Evolutionary conservation across 2,113 vertebrate species (phyloP), one percentile per base, ranked within the genome.

Genomic region (Theristicus caerulescens): DNA sequence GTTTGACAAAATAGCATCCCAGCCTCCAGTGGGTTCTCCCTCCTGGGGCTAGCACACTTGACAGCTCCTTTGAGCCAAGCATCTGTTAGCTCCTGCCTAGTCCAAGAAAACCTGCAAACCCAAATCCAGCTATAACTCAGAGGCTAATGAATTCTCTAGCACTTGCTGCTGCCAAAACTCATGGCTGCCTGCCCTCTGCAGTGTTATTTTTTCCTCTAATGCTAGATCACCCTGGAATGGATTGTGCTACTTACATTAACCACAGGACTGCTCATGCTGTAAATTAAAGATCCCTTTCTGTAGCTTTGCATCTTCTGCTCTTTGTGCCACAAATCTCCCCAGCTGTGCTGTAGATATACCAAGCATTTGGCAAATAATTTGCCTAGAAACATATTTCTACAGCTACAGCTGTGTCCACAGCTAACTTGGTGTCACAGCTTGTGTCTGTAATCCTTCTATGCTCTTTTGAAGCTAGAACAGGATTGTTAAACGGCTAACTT

Each of bases 241-340:
- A 79, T 86, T 92, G 83, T 38, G 92, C 81, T 93, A 91, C 80
- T 92, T 79, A 92, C 17, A 61, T 89, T 92, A 94, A 93, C 95
- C 77, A 95, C 86, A 91, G 95, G 57, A 74, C 79, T 84, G 80
- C 52, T 95, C 86, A 95, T 91, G 92, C 86, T 94, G 61, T 96
- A 96, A 96, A 97, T 97, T 96, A 96, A 96, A 94, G 94, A 79
- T 86, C 61, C 27, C 36, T 88, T 93, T 81, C 88, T 83, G 82
- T 71, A 83, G 54, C 79, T 90, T 78, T 91, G 69, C 70, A 66
- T 95, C 90, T 89, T 87, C 52, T 46, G 65, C 86, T 76, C 40
- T 93, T 91, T 34, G 31, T 91, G 83, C 73, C 83, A 88, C 54
- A 84, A 92, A 97, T 85, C 65, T 58, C 73, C 82, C 81, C 42